A percentile compares a stretch with the other conserved stretches of the same genome.
Conservation (phyloP, 2,113 vertebrate species). For the Chaenocephalus aceratus region DNA sequence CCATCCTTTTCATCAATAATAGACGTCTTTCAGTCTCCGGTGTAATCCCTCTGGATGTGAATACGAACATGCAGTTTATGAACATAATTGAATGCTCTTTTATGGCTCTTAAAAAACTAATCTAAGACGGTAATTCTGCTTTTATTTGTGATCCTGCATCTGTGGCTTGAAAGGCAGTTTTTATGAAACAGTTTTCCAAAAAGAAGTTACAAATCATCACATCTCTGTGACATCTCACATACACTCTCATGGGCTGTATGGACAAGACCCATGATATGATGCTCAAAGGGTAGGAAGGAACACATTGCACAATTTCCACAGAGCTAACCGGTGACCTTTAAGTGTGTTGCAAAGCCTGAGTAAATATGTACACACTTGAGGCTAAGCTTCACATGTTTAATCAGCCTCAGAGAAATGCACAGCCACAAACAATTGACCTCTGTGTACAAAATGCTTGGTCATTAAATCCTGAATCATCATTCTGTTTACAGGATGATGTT, state of each 20-base stretch:
- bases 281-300: conserved; percentile 28
- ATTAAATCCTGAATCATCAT: background rate
- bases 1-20: conserved; percentile 17
- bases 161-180: background rate
- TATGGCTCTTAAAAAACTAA: background rate
- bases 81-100: background rate
- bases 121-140: background rate
- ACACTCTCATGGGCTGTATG: conserved; percentile 20
- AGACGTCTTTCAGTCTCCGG: conserved; percentile 9
- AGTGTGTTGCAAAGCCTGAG: conserved; percentile 15
- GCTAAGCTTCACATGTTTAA: conserved; percentile 24
- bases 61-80: conserved; percentile 31
- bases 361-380: conserved; percentile 35
- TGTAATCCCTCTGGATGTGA: conserved; percentile 25
- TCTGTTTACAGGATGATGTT: background rate
- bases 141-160: background rate
- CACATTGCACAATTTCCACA: conserved; percentile 23
- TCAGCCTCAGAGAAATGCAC: conserved; percentile 27
- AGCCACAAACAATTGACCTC: conserved; percentile 7
- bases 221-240: conserved; percentile 8
- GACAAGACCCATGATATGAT: conserved; percentile 14
- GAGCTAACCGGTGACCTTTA: conserved; percentile 4
- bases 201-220: background rate
- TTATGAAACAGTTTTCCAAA: background rate
- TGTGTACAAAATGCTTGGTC: conserved; percentile 5